These are phyloP conservation scores for Spongilla lacustris DNA, from an alignment of 37 sponge, comb jelly and placozoan genomes.

Conservation along the genomic window DNA sequence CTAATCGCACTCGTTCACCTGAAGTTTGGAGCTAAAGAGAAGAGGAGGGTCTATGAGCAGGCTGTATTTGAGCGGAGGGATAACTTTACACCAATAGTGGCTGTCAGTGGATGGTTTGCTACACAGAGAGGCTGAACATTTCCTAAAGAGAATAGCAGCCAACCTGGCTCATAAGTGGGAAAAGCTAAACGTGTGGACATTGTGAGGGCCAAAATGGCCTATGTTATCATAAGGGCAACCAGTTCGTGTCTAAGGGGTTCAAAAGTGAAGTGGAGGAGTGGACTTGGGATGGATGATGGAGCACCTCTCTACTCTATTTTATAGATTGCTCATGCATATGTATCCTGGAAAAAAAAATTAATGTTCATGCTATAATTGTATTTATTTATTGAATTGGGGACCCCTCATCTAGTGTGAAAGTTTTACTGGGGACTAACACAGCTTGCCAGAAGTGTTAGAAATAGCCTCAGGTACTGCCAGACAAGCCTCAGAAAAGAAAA, in stretches of 20 bases:
- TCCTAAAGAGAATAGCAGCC: conserved; percentile 7
- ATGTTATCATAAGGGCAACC: conserved; percentile 23
- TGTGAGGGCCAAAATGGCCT: too few relatives aligned
- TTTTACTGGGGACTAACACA: too few relatives aligned
- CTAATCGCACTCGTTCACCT: too few relatives aligned
- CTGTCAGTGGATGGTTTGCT: conserved; percentile 37
- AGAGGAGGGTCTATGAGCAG: not conserved
- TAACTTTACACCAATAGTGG: conserved; percentile 36
- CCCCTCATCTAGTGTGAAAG: too few relatives aligned
- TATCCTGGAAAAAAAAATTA: too few relatives aligned
- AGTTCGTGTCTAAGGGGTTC: conserved; percentile 16
- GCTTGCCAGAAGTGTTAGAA: too few relatives aligned
- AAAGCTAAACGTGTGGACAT: conserved; percentile 22
- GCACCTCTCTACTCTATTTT: not conserved
- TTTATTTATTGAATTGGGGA: too few relatives aligned
- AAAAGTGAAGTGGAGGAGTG: conserved; percentile 5
- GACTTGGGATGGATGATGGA: conserved; percentile 7
- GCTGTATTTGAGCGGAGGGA: conserved; percentile 9
- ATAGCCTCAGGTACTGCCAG: too few relatives aligned
- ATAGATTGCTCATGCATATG: too few relatives aligned
- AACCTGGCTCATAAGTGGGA: conserved; percentile 17
- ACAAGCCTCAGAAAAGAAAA: too few relatives aligned
- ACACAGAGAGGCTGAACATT: conserved; percentile 23
- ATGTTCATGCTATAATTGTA: too few relatives aligned
- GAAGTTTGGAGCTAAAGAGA: conserved; percentile 16